Evolutionary conservation across 2,888 invertebrate genomes (phyloP).

Genomic region (Dusona sp.): DNA sequence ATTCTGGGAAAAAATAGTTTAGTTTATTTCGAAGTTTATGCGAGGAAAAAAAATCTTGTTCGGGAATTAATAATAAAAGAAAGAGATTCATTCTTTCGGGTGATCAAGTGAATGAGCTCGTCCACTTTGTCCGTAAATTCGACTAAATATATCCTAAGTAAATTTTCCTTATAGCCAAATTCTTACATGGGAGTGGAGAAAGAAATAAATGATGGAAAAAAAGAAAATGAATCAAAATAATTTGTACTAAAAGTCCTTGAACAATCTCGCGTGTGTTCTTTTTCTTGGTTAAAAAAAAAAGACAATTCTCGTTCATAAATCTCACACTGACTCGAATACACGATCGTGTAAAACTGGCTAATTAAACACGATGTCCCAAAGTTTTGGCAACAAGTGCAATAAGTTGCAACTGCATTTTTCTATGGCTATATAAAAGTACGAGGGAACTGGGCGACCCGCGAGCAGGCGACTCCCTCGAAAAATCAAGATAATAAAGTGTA

Average conservation of each 20-base stretch:
- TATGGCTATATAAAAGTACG: background rate
- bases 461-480: background rate
- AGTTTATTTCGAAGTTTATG: background rate
- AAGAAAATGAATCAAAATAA: background rate
- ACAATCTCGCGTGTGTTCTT: background rate
- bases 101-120: background rate
- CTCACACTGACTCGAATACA: background rate
- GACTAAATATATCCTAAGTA: background rate
- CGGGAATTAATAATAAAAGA: background rate
- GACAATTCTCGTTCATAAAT: constrained; percentile 11
- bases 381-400: constrained; percentile 23
- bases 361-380: background rate
- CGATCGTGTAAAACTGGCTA: constrained; percentile 11
- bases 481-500: constrained; percentile 53
- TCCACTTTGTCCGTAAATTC: background rate
- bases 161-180: background rate
- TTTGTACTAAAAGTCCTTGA: constrained; percentile 3
- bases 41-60: background rate
- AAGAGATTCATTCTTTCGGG: too few species aligned
- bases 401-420: constrained; percentile 11
- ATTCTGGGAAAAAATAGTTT: background rate
- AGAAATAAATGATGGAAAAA: background rate
- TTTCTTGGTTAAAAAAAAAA: background rate
- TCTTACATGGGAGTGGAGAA: background rate
- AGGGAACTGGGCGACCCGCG: background rate